Percentiles rank a stretch among this genome's conserved stretches.
phyloP scores from a whole-genome alignment of 1,140 invertebrate species.

The Drosophila repleta region DNA sequence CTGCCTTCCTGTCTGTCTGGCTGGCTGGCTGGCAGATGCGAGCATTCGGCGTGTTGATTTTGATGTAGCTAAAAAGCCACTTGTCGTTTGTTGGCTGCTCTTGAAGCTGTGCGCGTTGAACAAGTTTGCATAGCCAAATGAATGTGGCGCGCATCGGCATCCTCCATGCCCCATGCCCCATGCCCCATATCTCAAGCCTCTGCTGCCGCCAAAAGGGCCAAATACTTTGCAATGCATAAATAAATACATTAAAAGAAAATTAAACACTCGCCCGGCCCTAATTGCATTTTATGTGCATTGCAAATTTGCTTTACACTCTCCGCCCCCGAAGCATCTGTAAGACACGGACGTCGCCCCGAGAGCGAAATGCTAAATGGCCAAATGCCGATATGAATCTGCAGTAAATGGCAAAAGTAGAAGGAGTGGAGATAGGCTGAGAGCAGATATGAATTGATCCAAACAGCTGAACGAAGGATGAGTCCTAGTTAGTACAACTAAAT shows the following conservation, averaged over 20 bases:
- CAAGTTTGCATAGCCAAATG: slow-evolving; percentile 78
- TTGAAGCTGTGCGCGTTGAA: slow-evolving; percentile 74
- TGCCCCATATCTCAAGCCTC: not conserved
- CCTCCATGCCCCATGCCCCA: not conserved
- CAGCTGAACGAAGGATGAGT: too few relatives aligned
- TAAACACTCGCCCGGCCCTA: slow-evolving; percentile 68
- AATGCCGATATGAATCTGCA: not conserved
- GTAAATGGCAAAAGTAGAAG: not conserved
- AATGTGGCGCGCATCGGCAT: slow-evolving; percentile 39
- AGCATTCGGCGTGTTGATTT: slow-evolving; percentile 65
- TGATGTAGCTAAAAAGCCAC: slow-evolving; percentile 80
- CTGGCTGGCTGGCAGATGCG: slow-evolving; percentile 6
- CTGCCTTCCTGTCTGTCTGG: not conserved
- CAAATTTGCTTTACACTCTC: slow-evolving; percentile 16
- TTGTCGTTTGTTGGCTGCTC: slow-evolving; percentile 60
- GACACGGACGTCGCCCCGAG: not conserved
- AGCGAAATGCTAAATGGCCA: not conserved
- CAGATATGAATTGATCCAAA: too few relatives aligned
- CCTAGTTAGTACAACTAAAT: too few relatives aligned
- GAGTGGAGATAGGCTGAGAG: too few relatives aligned
- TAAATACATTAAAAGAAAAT: slow-evolving; percentile 79
- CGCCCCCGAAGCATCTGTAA: not conserved
- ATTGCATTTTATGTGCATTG: slow-evolving; percentile 62
- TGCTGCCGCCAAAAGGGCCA: slow-evolving; percentile 35
- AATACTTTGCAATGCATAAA: slow-evolving; percentile 76